Evolutionary conservation across 2,113 vertebrate genomes (phyloP), one percentile per base, ranked within the genome.

Genomic region (Mustelus asterias): DNA sequence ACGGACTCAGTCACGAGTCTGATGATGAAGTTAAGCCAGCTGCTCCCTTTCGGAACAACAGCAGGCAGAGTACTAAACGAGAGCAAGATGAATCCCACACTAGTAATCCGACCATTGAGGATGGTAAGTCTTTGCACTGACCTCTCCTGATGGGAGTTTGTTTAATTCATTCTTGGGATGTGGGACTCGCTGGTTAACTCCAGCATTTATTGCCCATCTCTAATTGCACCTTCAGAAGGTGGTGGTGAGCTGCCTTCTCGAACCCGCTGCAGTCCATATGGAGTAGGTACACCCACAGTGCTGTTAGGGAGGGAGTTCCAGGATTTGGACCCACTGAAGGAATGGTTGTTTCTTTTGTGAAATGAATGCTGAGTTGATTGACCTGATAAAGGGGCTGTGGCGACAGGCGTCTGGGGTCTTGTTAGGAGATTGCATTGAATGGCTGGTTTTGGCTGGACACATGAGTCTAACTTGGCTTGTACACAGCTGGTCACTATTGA

Each of bases 1-100:
- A 99, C 0, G 99, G 99, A 78, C 97, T 99, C 96, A 99, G 98
- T 96, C 99, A 98, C 93, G 98, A 99, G 96, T 98, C 98, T 0
- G 99, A 99, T 0, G 98, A 99, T 5, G 99, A 99, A 1, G 99
- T 99, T 26, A 29, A 26, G 22, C 20, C 24, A 24, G 22, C 10
- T 11, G 54, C 88, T 54, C 65, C 48, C 26, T 37, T 13, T 8
- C 54, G 85, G 6, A 65, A 24, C 26, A 63, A 29, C 41, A 37
- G 65, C 41, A 37, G 65, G 18, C 69, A 26, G 10, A 60, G 33
- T 29, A 13, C 33, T 10, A 90, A 60, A 58, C 88, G 48, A 6
- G 88, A 26, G 14, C 88, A 33, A 3, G 88, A 60, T 13, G 88
- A 90, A 9, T 26, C 24, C 1, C 88, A 14, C 9, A 14, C 54